phyloP scores from a whole-genome alignment of 2,113 vertebrate species.

The Cyanoramphus novaezelandiae region DNA sequence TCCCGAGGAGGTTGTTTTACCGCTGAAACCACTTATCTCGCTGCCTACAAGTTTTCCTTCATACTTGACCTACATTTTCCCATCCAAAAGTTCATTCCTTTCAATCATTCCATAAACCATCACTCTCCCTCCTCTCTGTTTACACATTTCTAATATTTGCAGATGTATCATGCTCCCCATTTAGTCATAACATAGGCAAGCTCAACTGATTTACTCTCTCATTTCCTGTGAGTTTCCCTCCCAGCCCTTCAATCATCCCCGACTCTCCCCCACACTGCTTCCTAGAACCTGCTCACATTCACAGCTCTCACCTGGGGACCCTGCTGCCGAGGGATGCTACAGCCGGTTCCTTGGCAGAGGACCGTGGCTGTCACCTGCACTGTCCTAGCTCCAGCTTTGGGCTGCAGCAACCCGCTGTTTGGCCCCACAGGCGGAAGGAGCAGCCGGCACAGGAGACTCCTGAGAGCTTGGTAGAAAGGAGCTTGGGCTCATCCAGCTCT shows the following conservation, averaged over 20 bases:
- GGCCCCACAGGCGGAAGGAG: background rate
- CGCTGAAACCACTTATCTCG: background rate
- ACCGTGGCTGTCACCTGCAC: background rate
- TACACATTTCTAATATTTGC: conserved; percentile 56
- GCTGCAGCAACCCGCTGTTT: background rate
- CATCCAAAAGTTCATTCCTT: conserved; percentile 57
- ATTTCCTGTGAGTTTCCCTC: background rate
- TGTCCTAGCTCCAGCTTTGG: background rate
- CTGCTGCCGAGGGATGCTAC: background rate
- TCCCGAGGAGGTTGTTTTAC: background rate
- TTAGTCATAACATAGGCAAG: conserved; percentile 27
- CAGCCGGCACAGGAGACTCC: background rate
- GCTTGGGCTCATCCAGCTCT: accelerated
- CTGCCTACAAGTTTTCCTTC: conserved; percentile 30
- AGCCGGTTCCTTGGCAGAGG: background rate
- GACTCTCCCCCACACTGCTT: background rate
- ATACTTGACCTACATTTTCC: conserved; percentile 59
- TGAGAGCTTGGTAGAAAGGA: background rate
- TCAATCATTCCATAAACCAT: conserved; percentile 34
- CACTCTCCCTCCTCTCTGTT: conserved; percentile 40
- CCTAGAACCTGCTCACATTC: background rate
- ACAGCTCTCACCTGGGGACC: background rate
- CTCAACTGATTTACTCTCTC: conserved; percentile 13
- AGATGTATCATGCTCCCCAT: conserved; percentile 1
- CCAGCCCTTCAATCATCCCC: background rate